Conservation (phyloP, 1,140 invertebrate genomes). For the Mactra quadrangularis region DNA sequence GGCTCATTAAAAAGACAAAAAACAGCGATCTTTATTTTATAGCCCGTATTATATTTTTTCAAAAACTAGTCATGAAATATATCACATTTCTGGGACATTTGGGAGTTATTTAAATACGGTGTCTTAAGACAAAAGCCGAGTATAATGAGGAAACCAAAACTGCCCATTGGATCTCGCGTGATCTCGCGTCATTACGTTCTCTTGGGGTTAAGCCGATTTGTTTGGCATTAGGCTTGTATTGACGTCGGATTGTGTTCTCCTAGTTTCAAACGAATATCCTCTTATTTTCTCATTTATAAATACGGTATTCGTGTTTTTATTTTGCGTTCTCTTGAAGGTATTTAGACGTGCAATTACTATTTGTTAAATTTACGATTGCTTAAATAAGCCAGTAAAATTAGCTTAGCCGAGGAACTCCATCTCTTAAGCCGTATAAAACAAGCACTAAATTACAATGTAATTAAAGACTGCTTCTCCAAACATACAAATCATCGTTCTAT, state of each 20-base stretch:
- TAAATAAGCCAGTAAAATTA: constrained; percentile 32
- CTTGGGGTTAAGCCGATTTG: constrained; percentile 59
- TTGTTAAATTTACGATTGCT: constrained; percentile 50
- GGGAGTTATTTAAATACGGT: constrained; percentile 51
- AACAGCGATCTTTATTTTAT: constrained; percentile 19
- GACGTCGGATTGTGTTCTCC: constrained; percentile 44
- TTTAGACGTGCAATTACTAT: constrained; percentile 49
- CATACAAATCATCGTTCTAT: too few species aligned
- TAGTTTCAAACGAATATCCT: constrained; percentile 57
- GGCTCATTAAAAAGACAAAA: constrained; percentile 28
- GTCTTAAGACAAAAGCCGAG: constrained; percentile 52
- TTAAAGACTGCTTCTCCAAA: too few species aligned
- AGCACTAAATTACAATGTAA: background rate
- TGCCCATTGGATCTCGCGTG: constrained; percentile 45
- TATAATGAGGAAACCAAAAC: constrained; percentile 46
- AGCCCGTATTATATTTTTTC: constrained; percentile 32
- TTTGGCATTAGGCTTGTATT: constrained; percentile 43
- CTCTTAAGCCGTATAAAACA: constrained; percentile 27
- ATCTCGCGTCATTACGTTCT: constrained; percentile 53
- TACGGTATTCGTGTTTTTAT: constrained; percentile 31
- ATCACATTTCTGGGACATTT: constrained; percentile 34
- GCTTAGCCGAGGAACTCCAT: background rate
- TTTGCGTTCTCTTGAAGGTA: constrained; percentile 26
- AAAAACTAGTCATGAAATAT: constrained; percentile 34
- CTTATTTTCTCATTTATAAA: constrained; percentile 60